phyloP scores from a whole-genome alignment of 2,888 invertebrate species.

The Gonocerus acuteangulatus region DNA sequence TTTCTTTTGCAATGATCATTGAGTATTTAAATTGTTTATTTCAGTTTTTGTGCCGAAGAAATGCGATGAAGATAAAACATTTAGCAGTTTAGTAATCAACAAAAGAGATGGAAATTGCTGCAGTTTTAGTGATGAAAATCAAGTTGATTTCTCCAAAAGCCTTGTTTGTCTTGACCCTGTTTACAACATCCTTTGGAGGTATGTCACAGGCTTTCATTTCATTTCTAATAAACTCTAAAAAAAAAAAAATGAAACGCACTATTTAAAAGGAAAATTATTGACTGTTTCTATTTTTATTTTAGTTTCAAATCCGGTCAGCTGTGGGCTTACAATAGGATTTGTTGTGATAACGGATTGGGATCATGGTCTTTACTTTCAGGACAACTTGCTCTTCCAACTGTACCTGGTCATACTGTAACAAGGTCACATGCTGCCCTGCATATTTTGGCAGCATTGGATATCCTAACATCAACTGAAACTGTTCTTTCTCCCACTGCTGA shows the following conservation, averaged over 20 bases:
- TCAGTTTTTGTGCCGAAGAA: constrained; percentile 74
- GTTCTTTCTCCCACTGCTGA: constrained; percentile 49
- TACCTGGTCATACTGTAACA: constrained; percentile 60
- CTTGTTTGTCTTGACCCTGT: constrained; percentile 75
- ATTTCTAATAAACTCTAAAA: background rate
- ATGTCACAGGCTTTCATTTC: constrained; percentile 40
- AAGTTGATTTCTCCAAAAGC: constrained; percentile 74
- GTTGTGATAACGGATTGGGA: constrained; percentile 56
- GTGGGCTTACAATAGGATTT: constrained; percentile 74
- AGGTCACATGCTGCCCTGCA: constrained; percentile 85
- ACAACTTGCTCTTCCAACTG: constrained; percentile 71
- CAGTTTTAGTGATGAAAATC: constrained; percentile 72
- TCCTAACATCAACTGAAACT: constrained; percentile 73
- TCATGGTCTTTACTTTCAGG: constrained; percentile 35
- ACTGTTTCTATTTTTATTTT: background rate
- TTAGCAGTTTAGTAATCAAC: constrained; percentile 82
- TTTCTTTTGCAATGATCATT: no score
- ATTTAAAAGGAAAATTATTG: background rate
- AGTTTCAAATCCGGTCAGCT: constrained; percentile 41
- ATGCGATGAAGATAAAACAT: constrained; percentile 61
- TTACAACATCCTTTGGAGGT: constrained; percentile 92
- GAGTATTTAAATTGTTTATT: constrained; percentile 38
- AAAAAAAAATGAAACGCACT: no score
- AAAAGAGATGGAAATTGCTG: constrained; percentile 81
- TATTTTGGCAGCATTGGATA: constrained; percentile 81